A percentile compares a stretch with the other conserved stretches of the same genome.
phyloP scores from a whole-genome alignment of 2,113 vertebrate genomes.

The Dascyllus trimaculatus region DNA sequence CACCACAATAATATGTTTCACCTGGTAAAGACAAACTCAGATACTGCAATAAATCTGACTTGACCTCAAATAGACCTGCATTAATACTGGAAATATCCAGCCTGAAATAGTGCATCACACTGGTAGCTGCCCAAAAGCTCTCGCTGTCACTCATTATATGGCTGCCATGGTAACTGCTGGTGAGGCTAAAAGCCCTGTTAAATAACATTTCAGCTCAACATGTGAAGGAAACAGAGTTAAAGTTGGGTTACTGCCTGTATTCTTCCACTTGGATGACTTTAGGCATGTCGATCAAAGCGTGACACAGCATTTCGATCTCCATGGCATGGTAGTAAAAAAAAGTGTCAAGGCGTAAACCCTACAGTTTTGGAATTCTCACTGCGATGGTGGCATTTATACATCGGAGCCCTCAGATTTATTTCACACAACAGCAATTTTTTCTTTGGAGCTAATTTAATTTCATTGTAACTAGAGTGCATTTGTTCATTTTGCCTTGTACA shows the following conservation, averaged over 20 bases:
- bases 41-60: slow-evolving; percentile 18
- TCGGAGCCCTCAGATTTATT: slow-evolving; percentile 17
- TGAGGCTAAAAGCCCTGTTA: slow-evolving; percentile 21
- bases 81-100: slow-evolving; percentile 36
- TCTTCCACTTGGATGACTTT: slow-evolving; percentile 13
- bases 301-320: slow-evolving; percentile 24
- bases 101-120: slow-evolving; percentile 36
- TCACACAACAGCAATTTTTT: slow-evolving; percentile 3
- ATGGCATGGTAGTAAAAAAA: slow-evolving; percentile 48
- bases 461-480: background rate
- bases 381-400: slow-evolving; percentile 48
- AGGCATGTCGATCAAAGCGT: slow-evolving; percentile 5
- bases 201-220: slow-evolving; percentile 21
- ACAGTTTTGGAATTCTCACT: slow-evolving; percentile 45
- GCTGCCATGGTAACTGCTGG: slow-evolving; percentile 56
- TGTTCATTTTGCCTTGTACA: background rate
- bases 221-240: background rate
- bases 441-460: slow-evolving; percentile 23
- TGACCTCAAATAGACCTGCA: slow-evolving; percentile 24
- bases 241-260: background rate
- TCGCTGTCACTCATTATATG: slow-evolving; percentile 52
- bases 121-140: slow-evolving; percentile 22
- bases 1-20: background rate
- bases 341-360: slow-evolving; percentile 41
- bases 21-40: slow-evolving; percentile 1